Base-by-base conservation (phyloP, 2,888 invertebrate species). In the Ochropleura leucogaster region DNA sequence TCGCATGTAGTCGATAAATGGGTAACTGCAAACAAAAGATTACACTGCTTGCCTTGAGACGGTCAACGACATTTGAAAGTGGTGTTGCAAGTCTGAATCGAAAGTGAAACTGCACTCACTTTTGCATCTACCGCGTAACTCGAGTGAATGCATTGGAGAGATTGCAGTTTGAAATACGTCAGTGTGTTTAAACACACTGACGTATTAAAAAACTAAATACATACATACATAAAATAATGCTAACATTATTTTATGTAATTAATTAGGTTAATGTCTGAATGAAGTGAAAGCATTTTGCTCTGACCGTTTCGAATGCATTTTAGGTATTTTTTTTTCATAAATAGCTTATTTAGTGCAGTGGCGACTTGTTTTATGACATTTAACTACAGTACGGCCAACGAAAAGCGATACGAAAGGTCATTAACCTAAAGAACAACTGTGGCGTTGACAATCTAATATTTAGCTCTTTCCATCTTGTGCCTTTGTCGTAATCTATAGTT, bases 11-110 rank as follows among this genome's bases (percentile, higher is more conserved):
- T 63, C 46, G 30, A 68, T 68, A 63, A 77, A 57, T 66, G 46
- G 53, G 47, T n/a, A 42, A 30, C n/a, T 18, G 74, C 40, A 74
- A 72, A 82, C 79, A 74, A 82, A 79, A 69, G 68, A 72, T 79
- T 60, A 30, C 20, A 7, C 12, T 9, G 68, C n/a, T 82, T 30
- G 66, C 82, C 82, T 82, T 74, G 79, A 67, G 10, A 40, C 59
- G 82, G 79, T 78, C 82, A 63, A 40, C 30, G 82, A 69, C 82
- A 42, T 69, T 72, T 70, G 82, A 82, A 82, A 82, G 82, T 51
- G 18, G 82, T 72, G 55, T 46, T 72, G 51, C 82, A 69, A 82
- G 55, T 53, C 46, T 51, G 16, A 55, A 55, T 78, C 30, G 74
- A 82, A 82, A 82, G 82, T 74, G 79, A 82, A 71, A 14, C 20